Conservation (phyloP, 2,888 invertebrate species). For the Chaitophorus viminalis region DNA sequence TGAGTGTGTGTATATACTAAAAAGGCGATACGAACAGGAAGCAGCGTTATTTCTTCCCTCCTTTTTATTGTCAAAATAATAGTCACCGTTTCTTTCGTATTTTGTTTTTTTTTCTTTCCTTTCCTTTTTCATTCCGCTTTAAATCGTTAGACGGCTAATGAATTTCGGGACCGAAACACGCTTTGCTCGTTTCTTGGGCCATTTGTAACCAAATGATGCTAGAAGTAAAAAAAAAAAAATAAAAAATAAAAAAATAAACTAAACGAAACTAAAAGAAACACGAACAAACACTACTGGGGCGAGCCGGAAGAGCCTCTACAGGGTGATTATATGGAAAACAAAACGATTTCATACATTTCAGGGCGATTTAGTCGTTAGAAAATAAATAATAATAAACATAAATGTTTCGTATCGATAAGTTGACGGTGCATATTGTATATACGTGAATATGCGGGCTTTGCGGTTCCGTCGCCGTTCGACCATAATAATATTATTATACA, state of each 20-base stretch:
- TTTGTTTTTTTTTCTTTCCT: neutral
- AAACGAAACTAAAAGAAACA: constrained; percentile 31
- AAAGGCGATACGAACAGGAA: constrained; percentile 14
- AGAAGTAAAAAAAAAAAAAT: neutral
- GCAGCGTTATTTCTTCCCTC: constrained; percentile 41
- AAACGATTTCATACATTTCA: neutral
- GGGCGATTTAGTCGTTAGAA: neutral
- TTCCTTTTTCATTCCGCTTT: constrained; percentile 37
- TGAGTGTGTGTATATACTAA: neutral
- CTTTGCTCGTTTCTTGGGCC: constrained; percentile 52
- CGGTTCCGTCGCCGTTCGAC: neutral
- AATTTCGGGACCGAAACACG: constrained; percentile 58
- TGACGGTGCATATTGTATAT: no score
- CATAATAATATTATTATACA: no score
- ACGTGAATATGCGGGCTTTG: neutral
- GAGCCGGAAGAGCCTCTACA: constrained; percentile 11
- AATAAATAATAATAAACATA: neutral
- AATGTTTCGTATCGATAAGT: neutral
- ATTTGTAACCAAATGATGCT: constrained; percentile 61
- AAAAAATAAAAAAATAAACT: neutral
- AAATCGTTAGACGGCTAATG: constrained; percentile 57
- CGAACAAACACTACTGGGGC: neutral
- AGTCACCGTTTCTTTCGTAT: constrained; percentile 52
- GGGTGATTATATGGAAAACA: constrained; percentile 35
- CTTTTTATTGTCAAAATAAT: constrained; percentile 61